phyloP scores from a whole-genome alignment of 2,888 invertebrate genomes.

The Sipunculus nudus region DNA sequence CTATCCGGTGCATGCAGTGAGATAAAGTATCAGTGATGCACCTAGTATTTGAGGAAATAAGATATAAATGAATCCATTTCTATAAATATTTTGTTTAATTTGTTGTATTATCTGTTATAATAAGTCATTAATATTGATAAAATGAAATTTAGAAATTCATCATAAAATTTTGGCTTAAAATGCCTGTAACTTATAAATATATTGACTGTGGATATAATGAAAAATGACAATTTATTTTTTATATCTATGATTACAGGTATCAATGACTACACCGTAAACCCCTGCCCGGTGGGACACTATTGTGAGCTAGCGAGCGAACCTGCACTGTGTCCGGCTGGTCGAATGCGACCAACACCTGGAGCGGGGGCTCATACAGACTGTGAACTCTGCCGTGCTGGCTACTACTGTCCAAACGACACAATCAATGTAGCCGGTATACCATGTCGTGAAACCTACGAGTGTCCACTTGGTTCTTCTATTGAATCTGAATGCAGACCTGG shows the following conservation, averaged over 20 bases:
- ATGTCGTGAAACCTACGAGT: constrained; percentile 55
- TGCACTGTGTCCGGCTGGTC: constrained; percentile 58
- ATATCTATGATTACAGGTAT: constrained; percentile 59
- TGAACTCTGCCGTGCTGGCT: constrained; percentile 42
- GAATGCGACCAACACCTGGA: constrained; percentile 53
- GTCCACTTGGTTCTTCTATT: constrained; percentile 52
- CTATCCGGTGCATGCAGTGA: too few species aligned
- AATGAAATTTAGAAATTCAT: too few species aligned
- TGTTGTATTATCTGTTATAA: too few species aligned
- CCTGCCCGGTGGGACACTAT: constrained; percentile 60
- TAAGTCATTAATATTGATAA: too few species aligned
- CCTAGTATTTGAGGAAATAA: too few species aligned
- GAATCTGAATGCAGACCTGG: constrained; percentile 54
- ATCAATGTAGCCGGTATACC: constrained; percentile 58
- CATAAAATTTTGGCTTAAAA: too few species aligned
- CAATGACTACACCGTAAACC: constrained; percentile 47
- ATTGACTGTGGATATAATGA: too few species aligned
- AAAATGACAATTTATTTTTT: too few species aligned
- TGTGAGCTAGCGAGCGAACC: constrained; percentile 57
- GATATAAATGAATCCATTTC: too few species aligned
- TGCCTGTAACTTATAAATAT: too few species aligned
- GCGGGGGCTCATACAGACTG: constrained; percentile 50
- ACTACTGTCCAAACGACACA: constrained; percentile 56
- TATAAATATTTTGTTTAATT: too few species aligned
- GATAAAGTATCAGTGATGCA: too few species aligned